Evolutionary conservation across 2,113 vertebrate genomes (phyloP).

Genomic region (Lagenorhynchus albirostris): DNA sequence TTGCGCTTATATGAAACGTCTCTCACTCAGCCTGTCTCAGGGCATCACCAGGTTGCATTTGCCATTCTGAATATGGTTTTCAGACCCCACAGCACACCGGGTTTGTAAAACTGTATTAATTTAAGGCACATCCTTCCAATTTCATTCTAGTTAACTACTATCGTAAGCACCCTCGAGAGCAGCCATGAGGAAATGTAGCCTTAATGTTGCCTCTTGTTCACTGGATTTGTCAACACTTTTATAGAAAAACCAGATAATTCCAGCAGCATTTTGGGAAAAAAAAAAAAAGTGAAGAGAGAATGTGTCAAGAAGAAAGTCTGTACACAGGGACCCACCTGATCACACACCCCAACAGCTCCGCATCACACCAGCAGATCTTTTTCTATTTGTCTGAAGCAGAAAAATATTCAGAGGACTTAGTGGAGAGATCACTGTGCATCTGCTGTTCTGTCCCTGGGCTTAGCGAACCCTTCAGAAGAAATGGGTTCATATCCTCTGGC

Average conservation of each 20-base stretch:
- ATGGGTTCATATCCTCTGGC: accelerated
- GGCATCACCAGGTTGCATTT: background rate
- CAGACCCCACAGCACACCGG: background rate
- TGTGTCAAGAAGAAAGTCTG: background rate
- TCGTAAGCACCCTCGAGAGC: background rate
- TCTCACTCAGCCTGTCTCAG: background rate
- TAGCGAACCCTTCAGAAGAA: background rate
- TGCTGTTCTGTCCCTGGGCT: accelerated
- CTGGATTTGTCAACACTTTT: background rate
- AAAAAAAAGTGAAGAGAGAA: background rate
- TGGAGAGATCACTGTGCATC: background rate
- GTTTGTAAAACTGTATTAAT: background rate
- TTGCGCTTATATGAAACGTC: accelerated
- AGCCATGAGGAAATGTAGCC: background rate
- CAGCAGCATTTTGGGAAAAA: background rate
- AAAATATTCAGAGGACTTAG: background rate
- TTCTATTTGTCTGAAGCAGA: background rate
- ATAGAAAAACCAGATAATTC: background rate
- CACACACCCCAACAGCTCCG: background rate
- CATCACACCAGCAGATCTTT: background rate
- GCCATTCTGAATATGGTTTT: background rate
- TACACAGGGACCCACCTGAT: background rate
- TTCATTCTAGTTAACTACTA: background rate
- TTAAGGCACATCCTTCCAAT: background rate
- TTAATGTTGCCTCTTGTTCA: background rate